Base-by-base conservation (phyloP, 2,113 vertebrate genomes). In the Cathartes aura region DNA sequence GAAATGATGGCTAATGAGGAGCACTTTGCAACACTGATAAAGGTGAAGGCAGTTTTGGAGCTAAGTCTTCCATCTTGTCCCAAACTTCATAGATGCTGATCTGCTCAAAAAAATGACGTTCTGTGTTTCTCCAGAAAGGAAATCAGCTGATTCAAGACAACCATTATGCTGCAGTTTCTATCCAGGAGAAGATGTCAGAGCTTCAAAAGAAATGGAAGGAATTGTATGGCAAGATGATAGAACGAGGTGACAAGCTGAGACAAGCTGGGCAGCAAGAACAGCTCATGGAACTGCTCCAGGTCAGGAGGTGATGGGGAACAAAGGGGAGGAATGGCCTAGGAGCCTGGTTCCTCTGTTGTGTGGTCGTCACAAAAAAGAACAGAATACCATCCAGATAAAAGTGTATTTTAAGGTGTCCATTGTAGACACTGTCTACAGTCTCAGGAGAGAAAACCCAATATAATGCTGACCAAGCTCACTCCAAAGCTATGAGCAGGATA, bases 281-380 rank as follows among this genome's bases (percentile, higher is more conserved):
- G 94, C 98, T 99, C 79, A 99, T 99, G 98, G 98, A 98, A 94
- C 96, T 99, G 58, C 98, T 99, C 60, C 98, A 99, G 99, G 99
- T 99, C 40, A 50, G 93, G 43, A 89, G n/a, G 20, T 45, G 2
- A 29, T 68, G 18, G 45, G 56, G 23, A 84, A 12, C 23, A 79
- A 36, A 26, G 8, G 18, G 11, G n/a, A 63, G 38, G 16, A n/a
- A 38, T 42, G 23, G 8, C 59, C 24, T 56, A 34, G 23, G 32
- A 82, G 23, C 22, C 48, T 53, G 13, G 4, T 70, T 91, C 9
- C 32, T 60, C 62, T 82, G 1, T 70, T 75, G 29, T 43, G 29
- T 72, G 26, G 7, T 40, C 5, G 40, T 36, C 29, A 42, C 5
- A 56, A 55, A 74, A 38, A 56, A 81, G 5, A 40, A 21, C 34